Evolutionary conservation across 2,888 invertebrate species (phyloP).

Genomic region (Idaea aversata): DNA sequence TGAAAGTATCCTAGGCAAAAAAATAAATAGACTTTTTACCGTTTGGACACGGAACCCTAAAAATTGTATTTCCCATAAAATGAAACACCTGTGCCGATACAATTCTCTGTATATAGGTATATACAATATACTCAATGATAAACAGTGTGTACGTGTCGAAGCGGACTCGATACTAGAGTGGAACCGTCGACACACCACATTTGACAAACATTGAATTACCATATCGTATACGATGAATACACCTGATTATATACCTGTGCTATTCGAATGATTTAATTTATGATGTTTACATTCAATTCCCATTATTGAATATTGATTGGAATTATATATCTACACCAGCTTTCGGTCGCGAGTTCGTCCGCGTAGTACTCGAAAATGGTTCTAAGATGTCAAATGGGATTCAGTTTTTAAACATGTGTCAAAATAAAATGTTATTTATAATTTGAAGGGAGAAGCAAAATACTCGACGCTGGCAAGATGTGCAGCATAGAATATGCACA

Average conservation of each 20-base stretch:
- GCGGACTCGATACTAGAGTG: constrained; percentile 20
- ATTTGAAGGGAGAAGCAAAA: too few species aligned
- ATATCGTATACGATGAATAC: constrained; percentile 30
- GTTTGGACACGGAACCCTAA: too few species aligned
- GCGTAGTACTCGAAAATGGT: too few species aligned
- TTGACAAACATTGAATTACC: constrained; percentile 54
- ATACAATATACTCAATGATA: constrained; percentile 7
- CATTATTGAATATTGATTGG: neutral
- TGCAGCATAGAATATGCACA: too few species aligned
- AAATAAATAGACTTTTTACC: too few species aligned
- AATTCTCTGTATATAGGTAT: neutral
- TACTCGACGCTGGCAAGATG: too few species aligned
- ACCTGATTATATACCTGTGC: constrained; percentile 9
- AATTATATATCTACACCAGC: too few species aligned
- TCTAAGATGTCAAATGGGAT: too few species aligned
- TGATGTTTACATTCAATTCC: constrained; percentile 4
- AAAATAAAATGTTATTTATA: too few species aligned
- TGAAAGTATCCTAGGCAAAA: too few species aligned
- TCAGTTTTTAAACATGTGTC: too few species aligned
- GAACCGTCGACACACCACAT: constrained; percentile 40
- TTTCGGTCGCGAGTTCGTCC: too few species aligned
- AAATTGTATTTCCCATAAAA: neutral
- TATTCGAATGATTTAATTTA: constrained; percentile 22
- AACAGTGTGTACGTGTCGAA: constrained; percentile 31
- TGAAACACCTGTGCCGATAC: constrained; percentile 1